A percentile compares a stretch with the other conserved stretches of the same genome.
Evolutionary conservation across 35 echinoderm and acorn worm species (phyloP).

Genomic region (Strongylocentrotus purpuratus): DNA sequence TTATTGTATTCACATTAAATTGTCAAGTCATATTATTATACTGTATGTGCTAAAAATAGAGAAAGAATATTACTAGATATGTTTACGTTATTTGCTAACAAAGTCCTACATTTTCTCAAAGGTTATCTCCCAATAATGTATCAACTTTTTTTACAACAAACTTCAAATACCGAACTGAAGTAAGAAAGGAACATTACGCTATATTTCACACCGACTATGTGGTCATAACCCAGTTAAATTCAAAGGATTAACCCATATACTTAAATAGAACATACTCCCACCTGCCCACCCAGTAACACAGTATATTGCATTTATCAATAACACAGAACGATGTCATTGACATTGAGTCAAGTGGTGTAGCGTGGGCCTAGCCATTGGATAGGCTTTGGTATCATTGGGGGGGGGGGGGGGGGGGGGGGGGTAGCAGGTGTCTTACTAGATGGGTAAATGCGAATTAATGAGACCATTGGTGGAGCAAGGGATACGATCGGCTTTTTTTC

Average conservation of each 20-base stretch:
- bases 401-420: too few species aligned
- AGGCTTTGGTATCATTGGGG: not conserved
- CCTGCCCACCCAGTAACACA: not conserved
- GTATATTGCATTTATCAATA: not conserved
- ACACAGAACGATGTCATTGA: not conserved
- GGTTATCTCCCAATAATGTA: not conserved
- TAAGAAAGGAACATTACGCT: not conserved
- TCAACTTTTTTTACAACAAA: not conserved
- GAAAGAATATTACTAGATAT: too few species aligned
- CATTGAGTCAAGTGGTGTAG: not conserved
- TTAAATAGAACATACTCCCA: not conserved
- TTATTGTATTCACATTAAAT: too few species aligned
- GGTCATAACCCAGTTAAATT: not conserved
- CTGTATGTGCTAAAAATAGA: too few species aligned
- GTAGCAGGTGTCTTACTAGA: too few species aligned
- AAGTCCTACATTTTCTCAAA: not conserved
- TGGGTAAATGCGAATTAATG: too few species aligned
- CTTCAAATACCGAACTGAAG: not conserved
- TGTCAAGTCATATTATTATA: too few species aligned
- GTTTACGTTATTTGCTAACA: not conserved
- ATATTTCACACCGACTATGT: not conserved
- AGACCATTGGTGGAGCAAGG: too few species aligned
- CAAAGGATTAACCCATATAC: not conserved
- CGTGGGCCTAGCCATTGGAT: too few species aligned
- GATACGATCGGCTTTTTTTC: too few species aligned